phyloP scores from a whole-genome alignment of 2,888 invertebrate genomes.

The Dryobota labecula region DNA sequence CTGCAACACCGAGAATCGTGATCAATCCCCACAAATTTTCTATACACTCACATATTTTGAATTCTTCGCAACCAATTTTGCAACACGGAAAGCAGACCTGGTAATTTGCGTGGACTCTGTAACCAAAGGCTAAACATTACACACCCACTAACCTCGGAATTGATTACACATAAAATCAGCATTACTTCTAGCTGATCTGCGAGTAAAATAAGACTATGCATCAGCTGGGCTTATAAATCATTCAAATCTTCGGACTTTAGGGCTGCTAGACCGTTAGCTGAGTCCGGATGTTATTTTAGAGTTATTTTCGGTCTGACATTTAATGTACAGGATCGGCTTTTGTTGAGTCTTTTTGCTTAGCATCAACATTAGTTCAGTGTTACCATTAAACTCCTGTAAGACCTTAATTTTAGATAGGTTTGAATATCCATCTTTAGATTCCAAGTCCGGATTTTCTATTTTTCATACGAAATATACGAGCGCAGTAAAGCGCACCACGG shows the following conservation, averaged over 20 bases:
- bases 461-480: neutral
- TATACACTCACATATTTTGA: constrained; percentile 55
- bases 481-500: neutral
- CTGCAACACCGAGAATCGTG: constrained; percentile 27
- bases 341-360: neutral
- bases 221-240: constrained; percentile 44
- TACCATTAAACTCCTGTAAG: neutral
- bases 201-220: constrained; percentile 47
- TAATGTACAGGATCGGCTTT: neutral
- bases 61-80: constrained; percentile 54
- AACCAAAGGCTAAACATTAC: constrained; percentile 59
- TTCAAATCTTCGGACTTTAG: constrained; percentile 36
- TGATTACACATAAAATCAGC: constrained; percentile 65
- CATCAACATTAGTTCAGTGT: neutral
- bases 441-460: neutral
- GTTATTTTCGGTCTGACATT: neutral
- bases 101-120: constrained; percentile 61
- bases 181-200: constrained; percentile 52
- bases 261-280: neutral
- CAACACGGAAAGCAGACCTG: constrained; percentile 54
- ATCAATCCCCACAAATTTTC: constrained; percentile 32
- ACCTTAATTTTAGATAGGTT: neutral
- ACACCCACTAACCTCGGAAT: constrained; percentile 64
- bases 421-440: neutral
- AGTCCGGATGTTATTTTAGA: neutral